phyloP scores from a whole-genome alignment of 2,888 invertebrate genomes.

The Aphidoletes aphidimyza region DNA sequence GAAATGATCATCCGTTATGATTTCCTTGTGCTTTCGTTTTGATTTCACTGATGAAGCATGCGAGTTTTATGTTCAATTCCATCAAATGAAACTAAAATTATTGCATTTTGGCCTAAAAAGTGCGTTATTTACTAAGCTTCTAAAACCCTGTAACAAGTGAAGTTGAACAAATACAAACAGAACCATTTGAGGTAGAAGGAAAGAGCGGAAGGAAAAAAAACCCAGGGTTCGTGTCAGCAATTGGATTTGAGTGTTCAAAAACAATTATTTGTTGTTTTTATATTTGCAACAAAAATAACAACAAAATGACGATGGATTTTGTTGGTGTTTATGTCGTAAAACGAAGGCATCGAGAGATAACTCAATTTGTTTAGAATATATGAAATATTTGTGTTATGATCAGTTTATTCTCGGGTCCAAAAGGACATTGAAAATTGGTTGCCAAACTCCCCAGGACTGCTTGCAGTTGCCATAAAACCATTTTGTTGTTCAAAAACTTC shows the following conservation, averaged over 20 bases:
- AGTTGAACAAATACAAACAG: not conserved
- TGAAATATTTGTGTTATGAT: constrained; percentile 43
- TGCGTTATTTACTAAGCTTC: too few species aligned
- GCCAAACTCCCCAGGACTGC: not conserved
- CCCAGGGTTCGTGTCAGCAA: constrained; percentile 9
- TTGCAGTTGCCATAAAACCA: constrained; percentile 13
- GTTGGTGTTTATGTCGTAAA: not conserved
- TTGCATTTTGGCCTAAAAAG: too few species aligned
- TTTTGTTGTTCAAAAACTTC: too few species aligned
- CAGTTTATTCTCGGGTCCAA: not conserved
- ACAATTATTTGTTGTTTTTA: constrained; percentile 37
- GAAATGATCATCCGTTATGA: too few species aligned
- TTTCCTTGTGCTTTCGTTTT: too few species aligned
- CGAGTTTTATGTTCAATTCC: too few species aligned
- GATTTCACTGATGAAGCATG: too few species aligned
- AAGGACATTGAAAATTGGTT: not conserved
- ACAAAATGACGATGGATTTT: not conserved
- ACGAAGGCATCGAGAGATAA: constrained; percentile 7
- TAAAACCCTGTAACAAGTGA: too few species aligned
- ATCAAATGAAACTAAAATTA: too few species aligned
- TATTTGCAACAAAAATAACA: not conserved
- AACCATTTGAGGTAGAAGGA: not conserved
- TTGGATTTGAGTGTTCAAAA: not conserved
- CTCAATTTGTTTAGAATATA: constrained; percentile 13
- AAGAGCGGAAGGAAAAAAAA: not conserved